These are phyloP conservation scores for Xylophagus ater DNA, from an alignment of 2,888 invertebrate species.

Conservation along the genomic window DNA sequence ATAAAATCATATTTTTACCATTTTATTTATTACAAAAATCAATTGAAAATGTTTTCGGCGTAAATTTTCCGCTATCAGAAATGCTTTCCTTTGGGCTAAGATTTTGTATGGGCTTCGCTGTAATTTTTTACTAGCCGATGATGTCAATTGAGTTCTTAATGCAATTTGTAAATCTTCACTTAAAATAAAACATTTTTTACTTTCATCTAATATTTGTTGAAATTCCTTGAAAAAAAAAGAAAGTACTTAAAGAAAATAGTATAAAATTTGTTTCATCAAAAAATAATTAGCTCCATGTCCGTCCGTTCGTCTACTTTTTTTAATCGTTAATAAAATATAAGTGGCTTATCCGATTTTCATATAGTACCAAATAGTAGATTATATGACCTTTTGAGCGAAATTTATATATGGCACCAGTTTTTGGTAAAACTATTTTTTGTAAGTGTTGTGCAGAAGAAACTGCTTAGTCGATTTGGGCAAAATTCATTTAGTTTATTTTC, in stretches of 20 bases:
- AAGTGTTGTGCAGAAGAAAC: no score
- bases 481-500: no score
- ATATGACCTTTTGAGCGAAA: no score
- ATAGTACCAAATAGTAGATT: no score
- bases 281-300: no score
- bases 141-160: conserved; percentile 13
- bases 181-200: conserved; percentile 15
- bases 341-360: no score
- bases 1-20: conserved; percentile 20
- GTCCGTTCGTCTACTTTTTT: no score
- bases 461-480: no score
- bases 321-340: no score
- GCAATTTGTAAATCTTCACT: conserved; percentile 16
- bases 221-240: conserved; percentile 22
- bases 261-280: no score
- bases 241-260: neutral
- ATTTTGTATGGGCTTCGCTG: conserved; percentile 36
- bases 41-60: conserved; percentile 27
- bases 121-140: conserved; percentile 27
- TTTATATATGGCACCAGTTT: no score
- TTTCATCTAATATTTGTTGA: conserved; percentile 28
- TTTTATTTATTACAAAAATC: conserved; percentile 33
- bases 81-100: conserved; percentile 22
- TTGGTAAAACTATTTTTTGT: no score
- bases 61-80: conserved; percentile 18